phyloP scores from a whole-genome alignment of 2,888 invertebrate genomes.

The Callyntrura guangdongensis region DNA sequence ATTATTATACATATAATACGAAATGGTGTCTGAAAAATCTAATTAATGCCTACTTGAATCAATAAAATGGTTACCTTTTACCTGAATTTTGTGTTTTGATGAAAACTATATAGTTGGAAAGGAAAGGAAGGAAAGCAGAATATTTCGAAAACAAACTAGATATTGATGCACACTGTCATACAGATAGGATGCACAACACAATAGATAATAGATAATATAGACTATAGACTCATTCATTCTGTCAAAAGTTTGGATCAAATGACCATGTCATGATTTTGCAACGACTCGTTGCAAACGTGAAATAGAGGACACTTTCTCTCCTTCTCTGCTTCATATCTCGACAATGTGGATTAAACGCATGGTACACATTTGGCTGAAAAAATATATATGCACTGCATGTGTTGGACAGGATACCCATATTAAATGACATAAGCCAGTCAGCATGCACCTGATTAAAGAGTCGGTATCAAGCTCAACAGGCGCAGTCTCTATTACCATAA shows the following conservation, averaged over 20 bases:
- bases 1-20: not conserved
- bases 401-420: not conserved
- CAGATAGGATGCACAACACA: too few relatives aligned
- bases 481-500: constrained; percentile 61
- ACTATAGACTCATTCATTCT: too few relatives aligned
- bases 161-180: too few relatives aligned
- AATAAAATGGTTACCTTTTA: constrained; percentile 29
- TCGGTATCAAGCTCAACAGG: constrained; percentile 61
- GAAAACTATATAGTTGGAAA: too few relatives aligned
- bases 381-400: not conserved
- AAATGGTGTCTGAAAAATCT: not conserved
- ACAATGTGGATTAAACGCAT: too few relatives aligned
- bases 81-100: not conserved
- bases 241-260: too few relatives aligned
- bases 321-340: not conserved
- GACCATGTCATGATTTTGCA: too few relatives aligned
- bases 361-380: too few relatives aligned
- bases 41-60: constrained; percentile 11
- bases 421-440: not conserved
- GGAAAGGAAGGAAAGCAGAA: too few relatives aligned
- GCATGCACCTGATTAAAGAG: constrained; percentile 13
- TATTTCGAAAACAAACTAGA: too few relatives aligned
- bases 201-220: too few relatives aligned
- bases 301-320: not conserved
- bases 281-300: too few relatives aligned